Base-by-base conservation (phyloP, 2,888 invertebrate species). In the Heteromurus nitidus region DNA sequence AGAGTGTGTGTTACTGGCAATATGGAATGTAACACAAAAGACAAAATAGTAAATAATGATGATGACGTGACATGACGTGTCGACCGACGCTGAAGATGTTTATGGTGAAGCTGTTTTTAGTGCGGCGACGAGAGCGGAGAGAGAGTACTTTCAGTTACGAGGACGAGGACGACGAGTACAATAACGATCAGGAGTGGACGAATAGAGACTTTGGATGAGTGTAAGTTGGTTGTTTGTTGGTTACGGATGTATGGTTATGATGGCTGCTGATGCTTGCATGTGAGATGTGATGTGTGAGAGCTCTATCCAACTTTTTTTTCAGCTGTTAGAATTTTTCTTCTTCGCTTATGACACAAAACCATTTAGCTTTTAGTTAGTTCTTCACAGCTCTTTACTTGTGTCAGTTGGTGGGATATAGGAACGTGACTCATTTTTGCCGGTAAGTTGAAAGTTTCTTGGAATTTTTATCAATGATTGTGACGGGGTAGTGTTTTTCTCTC, bases 281-380 rank as follows among this genome's bases (percentile, higher is more conserved):
- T 28, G 26, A 20, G 36, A 22, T 53, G 31, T 47, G 64, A 47
- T 73, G 24, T 47, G 62, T 47, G 50, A 69, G 50, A 67, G 44
- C 28, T 22, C n/a, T n/a, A n/a, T 30, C n/a, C 50, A 26, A 20
- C 42, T 70, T 42, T 53, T 22, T 55, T 55, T 55, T 55, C 55
- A 55, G 55, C 55, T 55, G 26, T 24, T 26, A 55, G 26, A 26
- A 55, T 55, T 53, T 53, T 5, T 18, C n/a, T 58, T 22, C 22
- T 62, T 3, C 62, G 18, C 13, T 36, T 13, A 68, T 68, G 76
- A 68, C 76, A 76, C 5, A 36, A 36, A 60, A 9, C 67, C 60
- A 60, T 67, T 60, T 60, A 30, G 58, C 53, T 47, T 76, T 60
- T 64, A n/a, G 47, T 77, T 77, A 77, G 77, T 77, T 53, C 69